These are phyloP conservation scores for Tenthredo distinguenda DNA, from an alignment of 2,888 invertebrate species.

Conservation along the genomic window DNA sequence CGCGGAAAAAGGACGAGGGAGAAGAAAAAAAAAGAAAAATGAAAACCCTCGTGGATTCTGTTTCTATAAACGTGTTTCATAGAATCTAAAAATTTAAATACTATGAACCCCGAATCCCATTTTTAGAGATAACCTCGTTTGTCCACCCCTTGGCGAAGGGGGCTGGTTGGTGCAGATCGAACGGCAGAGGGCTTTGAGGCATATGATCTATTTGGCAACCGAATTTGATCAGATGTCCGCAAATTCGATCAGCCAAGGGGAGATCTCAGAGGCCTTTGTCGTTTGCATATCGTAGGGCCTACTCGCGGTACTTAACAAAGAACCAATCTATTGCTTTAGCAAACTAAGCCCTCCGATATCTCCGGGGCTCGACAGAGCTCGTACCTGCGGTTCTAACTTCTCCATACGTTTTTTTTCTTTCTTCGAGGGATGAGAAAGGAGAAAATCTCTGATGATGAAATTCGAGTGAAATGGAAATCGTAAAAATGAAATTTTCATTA, in stretches of 20 bases:
- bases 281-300: conserved; percentile 52
- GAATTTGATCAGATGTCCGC: conserved; percentile 52
- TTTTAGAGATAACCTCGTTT: conserved; percentile 55
- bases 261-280: conserved; percentile 48
- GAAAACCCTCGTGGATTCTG: not conserved
- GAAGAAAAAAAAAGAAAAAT: not conserved
- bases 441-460: not conserved
- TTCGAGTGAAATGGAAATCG: not conserved
- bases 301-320: conserved; percentile 46
- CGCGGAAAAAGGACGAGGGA: not conserved
- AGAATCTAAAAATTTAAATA: conserved; percentile 22
- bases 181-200: conserved; percentile 45
- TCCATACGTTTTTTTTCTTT: not conserved
- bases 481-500: not conserved
- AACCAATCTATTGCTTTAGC: conserved; percentile 49
- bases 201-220: conserved; percentile 52
- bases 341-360: conserved; percentile 14
- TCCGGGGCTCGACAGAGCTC: not conserved
- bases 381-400: not conserved
- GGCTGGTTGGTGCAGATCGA: conserved; percentile 61
- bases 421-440: not conserved
- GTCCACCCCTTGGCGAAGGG: conserved; percentile 57
- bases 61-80: not conserved
- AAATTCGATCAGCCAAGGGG: conserved; percentile 52
- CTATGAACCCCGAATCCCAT: conserved; percentile 1